Evolutionary conservation across 2,113 vertebrate species (phyloP).

Genomic region (Myotis lucifugus): DNA sequence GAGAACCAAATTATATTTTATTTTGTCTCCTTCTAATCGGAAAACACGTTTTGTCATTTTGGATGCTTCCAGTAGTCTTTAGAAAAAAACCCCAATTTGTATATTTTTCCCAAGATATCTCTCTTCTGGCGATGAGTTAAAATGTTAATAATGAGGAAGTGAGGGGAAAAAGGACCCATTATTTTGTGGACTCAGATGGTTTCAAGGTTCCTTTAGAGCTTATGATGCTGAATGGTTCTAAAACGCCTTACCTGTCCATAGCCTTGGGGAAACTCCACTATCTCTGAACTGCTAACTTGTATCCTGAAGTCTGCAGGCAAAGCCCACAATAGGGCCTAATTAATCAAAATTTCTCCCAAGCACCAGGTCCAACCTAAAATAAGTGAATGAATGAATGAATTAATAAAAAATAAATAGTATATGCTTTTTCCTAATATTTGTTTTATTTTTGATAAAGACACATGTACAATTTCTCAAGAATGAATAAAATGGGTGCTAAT

Average conservation of each 20-base stretch:
- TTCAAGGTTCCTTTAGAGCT: conserved; percentile 48
- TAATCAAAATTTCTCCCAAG: conserved; percentile 27
- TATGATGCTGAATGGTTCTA: not conserved
- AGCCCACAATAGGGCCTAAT: not conserved
- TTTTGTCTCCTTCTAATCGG: not conserved
- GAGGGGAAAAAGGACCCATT: not conserved
- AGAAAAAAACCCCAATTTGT: not conserved
- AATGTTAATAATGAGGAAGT: not conserved
- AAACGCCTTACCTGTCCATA: not conserved
- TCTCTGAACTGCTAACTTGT: not conserved
- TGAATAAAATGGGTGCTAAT: not conserved
- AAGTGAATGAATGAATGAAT: not conserved
- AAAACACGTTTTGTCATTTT: conserved; percentile 37
- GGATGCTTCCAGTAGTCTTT: not conserved
- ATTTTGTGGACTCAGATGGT: not conserved
- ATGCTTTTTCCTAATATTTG: not conserved
- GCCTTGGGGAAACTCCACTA: conserved; percentile 60
- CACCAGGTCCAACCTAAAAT: not conserved
- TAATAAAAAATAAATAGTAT: not conserved
- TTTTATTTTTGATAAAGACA: conserved; percentile 10
- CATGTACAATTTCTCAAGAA: conserved; percentile 27
- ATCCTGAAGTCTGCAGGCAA: not conserved
- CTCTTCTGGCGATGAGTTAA: conserved; percentile 31
- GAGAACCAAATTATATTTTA: not conserved
- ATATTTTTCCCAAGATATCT: not conserved